Percentiles rank a stretch among this genome's conserved stretches.
These are phyloP conservation scores for Neotragus pygmaeus DNA, from an alignment of 2,113 vertebrate species.

Conservation along the genomic window DNA sequence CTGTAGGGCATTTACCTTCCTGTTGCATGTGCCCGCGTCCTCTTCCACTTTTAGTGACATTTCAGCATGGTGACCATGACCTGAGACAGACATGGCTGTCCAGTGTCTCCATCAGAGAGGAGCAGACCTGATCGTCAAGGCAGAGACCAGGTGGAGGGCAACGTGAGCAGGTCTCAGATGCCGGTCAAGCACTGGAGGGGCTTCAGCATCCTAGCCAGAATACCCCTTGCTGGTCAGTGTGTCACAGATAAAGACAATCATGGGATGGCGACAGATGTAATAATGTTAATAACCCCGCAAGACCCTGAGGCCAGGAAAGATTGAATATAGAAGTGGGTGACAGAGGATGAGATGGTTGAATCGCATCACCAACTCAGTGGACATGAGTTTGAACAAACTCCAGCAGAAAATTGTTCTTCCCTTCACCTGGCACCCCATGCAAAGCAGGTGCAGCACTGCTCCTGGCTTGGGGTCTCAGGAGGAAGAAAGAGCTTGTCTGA, in stretches of 20 bases:
- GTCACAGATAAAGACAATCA: too few species aligned
- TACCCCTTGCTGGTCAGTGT: fast-evolving
- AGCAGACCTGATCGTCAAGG: too few species aligned
- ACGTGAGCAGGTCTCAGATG: fast-evolving
- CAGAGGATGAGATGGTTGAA: background rate
- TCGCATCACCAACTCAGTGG: background rate
- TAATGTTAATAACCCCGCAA: background rate
- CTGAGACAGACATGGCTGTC: fast-evolving
- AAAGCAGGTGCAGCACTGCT: fast-evolving
- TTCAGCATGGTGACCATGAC: fast-evolving
- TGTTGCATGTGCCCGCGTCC: too few species aligned
- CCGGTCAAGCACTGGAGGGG: fast-evolving
- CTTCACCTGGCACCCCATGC: fast-evolving
- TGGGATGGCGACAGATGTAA: fast-evolving
- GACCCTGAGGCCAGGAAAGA: background rate
- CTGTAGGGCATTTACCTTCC: fast-evolving
- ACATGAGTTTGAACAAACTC: background rate
- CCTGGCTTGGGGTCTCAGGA: background rate
- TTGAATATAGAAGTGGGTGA: background rate
- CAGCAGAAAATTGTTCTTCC: background rate
- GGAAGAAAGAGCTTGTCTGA: background rate
- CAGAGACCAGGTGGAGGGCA: too few species aligned
- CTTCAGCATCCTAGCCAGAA: fast-evolving
- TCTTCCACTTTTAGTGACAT: background rate
- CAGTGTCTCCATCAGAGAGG: too few species aligned